Evolutionary conservation across 2,888 invertebrate species (phyloP).

Genomic region (Cerceris ruficornis): DNA sequence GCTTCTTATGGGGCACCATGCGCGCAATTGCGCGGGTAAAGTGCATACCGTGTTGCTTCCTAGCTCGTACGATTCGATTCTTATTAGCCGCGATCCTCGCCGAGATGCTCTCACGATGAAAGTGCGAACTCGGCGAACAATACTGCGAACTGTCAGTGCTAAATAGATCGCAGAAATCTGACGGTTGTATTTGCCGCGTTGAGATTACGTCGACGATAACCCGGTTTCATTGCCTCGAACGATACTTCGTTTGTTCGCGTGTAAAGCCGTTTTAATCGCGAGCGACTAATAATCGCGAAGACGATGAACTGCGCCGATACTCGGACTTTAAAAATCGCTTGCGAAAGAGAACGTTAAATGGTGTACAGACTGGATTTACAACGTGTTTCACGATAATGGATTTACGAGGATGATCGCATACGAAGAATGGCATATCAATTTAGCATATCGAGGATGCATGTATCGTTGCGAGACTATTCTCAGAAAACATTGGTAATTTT

Average conservation of each 20-base stretch:
- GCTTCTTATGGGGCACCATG: slow-evolving; percentile 42
- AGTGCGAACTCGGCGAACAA: slow-evolving; percentile 28
- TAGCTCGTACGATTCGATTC: slow-evolving; percentile 65
- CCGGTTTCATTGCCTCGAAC: not conserved
- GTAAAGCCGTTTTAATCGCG: not conserved
- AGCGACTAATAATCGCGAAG: slow-evolving; percentile 26
- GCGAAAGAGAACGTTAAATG: not conserved
- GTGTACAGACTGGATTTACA: too few species aligned
- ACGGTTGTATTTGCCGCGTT: slow-evolving; percentile 5
- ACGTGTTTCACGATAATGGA: too few species aligned
- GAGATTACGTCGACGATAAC: slow-evolving; percentile 23
- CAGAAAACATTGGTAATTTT: too few species aligned
- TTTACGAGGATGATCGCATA: too few species aligned
- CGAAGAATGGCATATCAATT: too few species aligned
- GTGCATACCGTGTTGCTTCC: slow-evolving; percentile 52
- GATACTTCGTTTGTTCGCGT: not conserved
- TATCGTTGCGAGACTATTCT: too few species aligned
- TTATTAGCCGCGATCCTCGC: slow-evolving; percentile 63
- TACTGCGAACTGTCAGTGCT: slow-evolving; percentile 45
- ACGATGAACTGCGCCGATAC: slow-evolving; percentile 13
- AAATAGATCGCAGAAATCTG: slow-evolving; percentile 41
- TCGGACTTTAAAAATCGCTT: not conserved
- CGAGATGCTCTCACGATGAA: slow-evolving; percentile 45
- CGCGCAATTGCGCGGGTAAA: slow-evolving; percentile 32
- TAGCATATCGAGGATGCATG: too few species aligned